These are phyloP conservation scores for Acromyrmex charruanus DNA, from an alignment of 1,140 invertebrate genomes.

Conservation along the genomic window DNA sequence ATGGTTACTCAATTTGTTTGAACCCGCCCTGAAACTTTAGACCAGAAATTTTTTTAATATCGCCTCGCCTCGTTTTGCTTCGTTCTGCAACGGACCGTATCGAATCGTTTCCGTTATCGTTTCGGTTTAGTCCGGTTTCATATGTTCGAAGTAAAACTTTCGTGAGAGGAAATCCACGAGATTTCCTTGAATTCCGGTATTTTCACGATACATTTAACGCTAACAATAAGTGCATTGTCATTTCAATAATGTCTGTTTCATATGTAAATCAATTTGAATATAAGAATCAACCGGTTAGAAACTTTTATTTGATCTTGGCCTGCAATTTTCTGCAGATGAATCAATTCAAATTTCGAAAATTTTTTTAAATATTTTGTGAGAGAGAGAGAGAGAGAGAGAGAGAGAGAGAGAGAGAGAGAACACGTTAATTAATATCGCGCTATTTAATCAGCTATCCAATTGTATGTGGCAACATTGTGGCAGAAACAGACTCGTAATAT, in stretches of 20 bases:
- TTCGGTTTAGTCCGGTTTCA: conserved; percentile 32
- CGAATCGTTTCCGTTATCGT: conserved; percentile 45
- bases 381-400: not conserved
- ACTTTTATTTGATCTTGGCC: not conserved
- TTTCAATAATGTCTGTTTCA: not conserved
- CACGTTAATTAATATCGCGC: conserved; percentile 13
- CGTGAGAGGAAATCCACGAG: not conserved
- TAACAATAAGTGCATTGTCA: not conserved
- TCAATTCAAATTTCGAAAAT: not conserved
- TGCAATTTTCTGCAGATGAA: not conserved
- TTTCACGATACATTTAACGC: conserved; percentile 22
- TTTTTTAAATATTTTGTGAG: not conserved
- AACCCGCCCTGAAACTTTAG: not conserved
- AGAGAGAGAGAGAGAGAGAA: no score
- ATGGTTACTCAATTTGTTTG: conserved; percentile 29
- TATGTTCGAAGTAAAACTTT: conserved; percentile 31
- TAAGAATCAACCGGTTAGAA: not conserved
- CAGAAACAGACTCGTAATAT: conserved; percentile 11
- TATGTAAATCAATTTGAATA: not conserved
- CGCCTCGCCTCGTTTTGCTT: conserved; percentile 16
- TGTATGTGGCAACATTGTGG: not conserved
- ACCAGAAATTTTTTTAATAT: conserved; percentile 40
- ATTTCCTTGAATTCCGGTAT: not conserved
- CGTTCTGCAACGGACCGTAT: conserved; percentile 32
- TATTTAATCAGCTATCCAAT: conserved; percentile 17